Conservation (phyloP, 2,113 vertebrate genomes). For the Varanus komodoensis region DNA sequence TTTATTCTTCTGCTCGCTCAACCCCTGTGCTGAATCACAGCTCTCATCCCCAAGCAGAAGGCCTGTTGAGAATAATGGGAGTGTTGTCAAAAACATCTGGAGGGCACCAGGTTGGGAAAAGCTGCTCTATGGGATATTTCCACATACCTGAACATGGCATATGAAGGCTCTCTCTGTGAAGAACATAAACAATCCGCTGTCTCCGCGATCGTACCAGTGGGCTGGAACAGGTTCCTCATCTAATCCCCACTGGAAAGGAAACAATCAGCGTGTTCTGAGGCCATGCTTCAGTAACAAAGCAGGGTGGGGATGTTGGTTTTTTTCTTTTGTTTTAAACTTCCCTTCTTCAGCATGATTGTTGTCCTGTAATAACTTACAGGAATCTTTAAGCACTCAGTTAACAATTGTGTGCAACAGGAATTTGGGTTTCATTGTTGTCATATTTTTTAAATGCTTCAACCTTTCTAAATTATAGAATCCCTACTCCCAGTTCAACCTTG, state of each 20-base stretch:
- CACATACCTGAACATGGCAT: not conserved
- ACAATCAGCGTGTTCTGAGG: conserved; percentile 26
- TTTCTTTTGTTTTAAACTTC: not conserved
- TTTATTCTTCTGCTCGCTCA: not conserved
- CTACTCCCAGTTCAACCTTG: conserved; percentile 77
- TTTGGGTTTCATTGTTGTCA: conserved; percentile 57
- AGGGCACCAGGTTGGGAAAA: no score
- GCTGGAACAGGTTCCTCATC: conserved; percentile 49
- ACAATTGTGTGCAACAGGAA: conserved; percentile 34
- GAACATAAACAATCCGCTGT: conserved; percentile 24
- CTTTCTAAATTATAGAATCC: conserved; percentile 71
- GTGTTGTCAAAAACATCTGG: no score
- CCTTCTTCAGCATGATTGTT: not conserved
- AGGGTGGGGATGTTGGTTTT: not conserved
- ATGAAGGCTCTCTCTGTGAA: conserved; percentile 54
- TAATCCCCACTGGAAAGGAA: conserved; percentile 46
- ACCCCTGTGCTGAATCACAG: not conserved
- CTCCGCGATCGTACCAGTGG: conserved; percentile 2
- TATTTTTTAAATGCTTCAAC: conserved; percentile 66
- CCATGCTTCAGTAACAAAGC: conserved; percentile 63
- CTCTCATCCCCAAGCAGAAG: not conserved
- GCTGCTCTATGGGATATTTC: not conserved
- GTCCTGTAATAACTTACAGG: conserved; percentile 30
- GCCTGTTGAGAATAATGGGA: not conserved
- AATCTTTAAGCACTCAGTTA: not conserved